These are phyloP conservation scores for Nemotelus pantherinus DNA, from an alignment of 2,888 invertebrate species.

Conservation along the genomic window DNA sequence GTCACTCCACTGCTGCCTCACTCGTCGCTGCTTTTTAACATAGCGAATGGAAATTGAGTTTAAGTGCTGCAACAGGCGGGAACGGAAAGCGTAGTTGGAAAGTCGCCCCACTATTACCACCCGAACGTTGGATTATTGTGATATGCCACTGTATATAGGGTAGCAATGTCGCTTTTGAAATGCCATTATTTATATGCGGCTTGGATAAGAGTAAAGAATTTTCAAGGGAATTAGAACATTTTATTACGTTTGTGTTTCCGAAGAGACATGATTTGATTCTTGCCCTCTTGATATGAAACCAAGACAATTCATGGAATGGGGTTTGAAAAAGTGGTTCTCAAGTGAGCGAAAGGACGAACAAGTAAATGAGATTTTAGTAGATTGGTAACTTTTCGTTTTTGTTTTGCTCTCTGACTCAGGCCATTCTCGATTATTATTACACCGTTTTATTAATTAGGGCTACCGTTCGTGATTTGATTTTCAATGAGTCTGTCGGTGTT, in stretches of 20 bases:
- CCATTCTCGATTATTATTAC: constrained; percentile 35
- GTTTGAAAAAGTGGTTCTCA: not conserved
- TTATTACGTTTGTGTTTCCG: constrained; percentile 35
- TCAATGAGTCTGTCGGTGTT: not conserved
- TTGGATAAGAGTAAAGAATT: constrained; percentile 23
- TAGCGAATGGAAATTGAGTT: constrained; percentile 34
- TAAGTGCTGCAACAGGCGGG: constrained; percentile 7
- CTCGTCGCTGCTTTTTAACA: not conserved
- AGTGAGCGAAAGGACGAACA: not conserved
- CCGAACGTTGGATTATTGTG: not conserved
- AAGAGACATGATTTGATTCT: constrained; percentile 42
- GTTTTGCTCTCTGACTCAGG: constrained; percentile 27
- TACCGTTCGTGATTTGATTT: constrained; percentile 37
- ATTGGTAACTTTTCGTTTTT: not conserved
- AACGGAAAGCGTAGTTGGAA: not conserved
- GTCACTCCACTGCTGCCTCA: not conserved
- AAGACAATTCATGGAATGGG: not conserved
- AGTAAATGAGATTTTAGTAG: not conserved
- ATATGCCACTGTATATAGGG: constrained; percentile 1
- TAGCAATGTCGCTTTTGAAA: constrained; percentile 33
- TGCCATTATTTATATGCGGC: constrained; percentile 34
- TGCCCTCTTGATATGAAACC: constrained; percentile 38
- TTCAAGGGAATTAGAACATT: constrained; percentile 41
- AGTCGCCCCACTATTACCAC: not conserved
- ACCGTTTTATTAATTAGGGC: constrained; percentile 43